A percentile compares a stretch with the other conserved stretches of the same genome.
Evolutionary conservation across 53 echinoderm and acorn worm genomes (phyloP).

Genomic region (Temnopleurus reevesii): DNA sequence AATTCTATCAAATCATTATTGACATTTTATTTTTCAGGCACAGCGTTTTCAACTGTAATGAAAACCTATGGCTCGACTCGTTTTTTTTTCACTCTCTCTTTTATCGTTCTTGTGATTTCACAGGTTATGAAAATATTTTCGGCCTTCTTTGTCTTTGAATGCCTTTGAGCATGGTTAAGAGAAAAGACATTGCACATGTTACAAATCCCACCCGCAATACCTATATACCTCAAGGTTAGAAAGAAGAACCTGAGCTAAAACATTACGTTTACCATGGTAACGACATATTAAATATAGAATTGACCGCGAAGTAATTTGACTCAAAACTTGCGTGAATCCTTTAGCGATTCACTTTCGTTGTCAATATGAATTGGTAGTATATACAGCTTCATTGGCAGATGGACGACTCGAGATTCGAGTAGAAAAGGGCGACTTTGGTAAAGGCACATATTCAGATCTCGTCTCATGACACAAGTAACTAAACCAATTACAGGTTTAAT

Average conservation of each 20-base stretch:
- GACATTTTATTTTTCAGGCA: too few species aligned
- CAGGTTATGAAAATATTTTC: neutral
- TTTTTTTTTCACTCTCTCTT: too few species aligned
- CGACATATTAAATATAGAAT: neutral
- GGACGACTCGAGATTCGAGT: too few species aligned
- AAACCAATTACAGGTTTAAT: too few species aligned
- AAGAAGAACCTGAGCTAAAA: neutral
- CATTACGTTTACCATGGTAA: neutral
- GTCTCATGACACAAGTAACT: too few species aligned
- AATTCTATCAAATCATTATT: too few species aligned
- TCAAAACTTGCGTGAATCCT: neutral
- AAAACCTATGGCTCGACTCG: too few species aligned
- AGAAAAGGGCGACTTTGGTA: too few species aligned
- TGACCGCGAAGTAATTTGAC: neutral
- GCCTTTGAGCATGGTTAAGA: neutral
- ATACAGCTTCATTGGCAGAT: neutral
- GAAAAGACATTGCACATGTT: conserved; percentile 8
- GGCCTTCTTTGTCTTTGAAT: neutral
- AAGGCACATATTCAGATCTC: too few species aligned
- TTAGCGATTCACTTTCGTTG: conserved; percentile 8
- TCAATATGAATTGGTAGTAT: neutral
- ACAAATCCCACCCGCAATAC: conserved; percentile 19
- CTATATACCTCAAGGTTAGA: neutral
- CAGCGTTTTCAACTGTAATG: too few species aligned
- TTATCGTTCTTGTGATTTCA: neutral